phyloP scores from a whole-genome alignment of 1,140 invertebrate genomes.

The Parasteatoda tepidariorum region DNA sequence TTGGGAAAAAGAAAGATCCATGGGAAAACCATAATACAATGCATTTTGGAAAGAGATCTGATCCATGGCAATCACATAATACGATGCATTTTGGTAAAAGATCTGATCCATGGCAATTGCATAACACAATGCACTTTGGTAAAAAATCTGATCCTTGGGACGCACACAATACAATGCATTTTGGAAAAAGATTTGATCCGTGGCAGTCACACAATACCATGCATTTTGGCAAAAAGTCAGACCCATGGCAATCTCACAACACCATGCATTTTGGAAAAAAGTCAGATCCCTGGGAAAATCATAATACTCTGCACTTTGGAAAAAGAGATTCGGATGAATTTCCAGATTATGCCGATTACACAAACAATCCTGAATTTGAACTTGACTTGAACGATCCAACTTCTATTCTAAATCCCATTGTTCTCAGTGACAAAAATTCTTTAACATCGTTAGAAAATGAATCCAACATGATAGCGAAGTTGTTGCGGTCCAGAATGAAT shows the following conservation, averaged over 20 bases:
- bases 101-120: conserved; percentile 1
- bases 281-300: neutral
- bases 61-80: neutral
- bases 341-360: no score
- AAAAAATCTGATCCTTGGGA: conserved; percentile 32
- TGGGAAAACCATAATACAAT: conserved; percentile 2
- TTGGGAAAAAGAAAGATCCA: conserved; percentile 7
- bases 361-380: no score
- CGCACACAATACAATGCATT: conserved; percentile 29
- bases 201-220: conserved; percentile 6
- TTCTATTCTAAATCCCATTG: no score
- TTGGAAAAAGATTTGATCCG: conserved; percentile 8
- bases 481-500: no score
- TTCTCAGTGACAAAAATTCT: no score
- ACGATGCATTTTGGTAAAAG: conserved; percentile 18
- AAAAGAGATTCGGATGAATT: neutral
- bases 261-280: conserved; percentile 25
- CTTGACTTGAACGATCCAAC: no score
- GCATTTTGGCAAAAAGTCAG: conserved; percentile 13
- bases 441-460: no score
- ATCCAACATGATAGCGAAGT: no score
- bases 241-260: conserved; percentile 19
- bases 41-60: conserved; percentile 13
- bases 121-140: conserved; percentile 44
- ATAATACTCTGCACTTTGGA: conserved; percentile 7